These are phyloP conservation scores for Sebastes itinus DNA, from an alignment of 2,797 vertebrate species.

Conservation along the genomic window DNA sequence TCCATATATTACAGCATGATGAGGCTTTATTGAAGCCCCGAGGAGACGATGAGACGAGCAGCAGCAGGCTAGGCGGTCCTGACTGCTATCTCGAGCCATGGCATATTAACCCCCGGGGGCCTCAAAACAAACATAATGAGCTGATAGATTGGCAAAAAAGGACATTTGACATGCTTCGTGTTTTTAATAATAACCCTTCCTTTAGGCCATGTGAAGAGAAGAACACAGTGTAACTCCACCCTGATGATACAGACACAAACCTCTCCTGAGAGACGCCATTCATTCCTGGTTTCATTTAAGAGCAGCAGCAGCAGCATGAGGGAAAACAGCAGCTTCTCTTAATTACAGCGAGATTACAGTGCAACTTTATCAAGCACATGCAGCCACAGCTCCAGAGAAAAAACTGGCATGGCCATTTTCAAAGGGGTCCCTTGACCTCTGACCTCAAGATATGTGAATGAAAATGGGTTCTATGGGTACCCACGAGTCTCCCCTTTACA, in stretches of 20 bases:
- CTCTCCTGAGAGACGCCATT: background rate
- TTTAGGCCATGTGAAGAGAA: background rate
- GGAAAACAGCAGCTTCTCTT: constrained; percentile 3
- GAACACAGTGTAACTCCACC: constrained; percentile 5
- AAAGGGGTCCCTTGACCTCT: no score
- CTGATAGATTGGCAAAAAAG: background rate
- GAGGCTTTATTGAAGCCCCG: background rate
- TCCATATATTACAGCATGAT: constrained; percentile 23
- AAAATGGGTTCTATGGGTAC: no score
- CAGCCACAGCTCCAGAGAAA: no score
- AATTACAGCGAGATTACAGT: background rate
- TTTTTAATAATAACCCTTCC: constrained; percentile 12
- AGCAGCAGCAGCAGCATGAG: constrained; percentile 22
- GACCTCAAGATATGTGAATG: no score
- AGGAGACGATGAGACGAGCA: background rate
- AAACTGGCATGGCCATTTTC: no score
- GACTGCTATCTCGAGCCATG: background rate
- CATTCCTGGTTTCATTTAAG: constrained; percentile 9
- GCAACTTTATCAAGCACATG: background rate
- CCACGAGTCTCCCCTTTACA: no score
- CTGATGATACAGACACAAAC: constrained; percentile 17
- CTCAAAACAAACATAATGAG: constrained; percentile 29
- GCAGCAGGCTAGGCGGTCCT: background rate
- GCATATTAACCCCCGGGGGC: background rate
- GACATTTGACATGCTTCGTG: background rate